phyloP scores from a whole-genome alignment of 2,888 invertebrate species.

The Drosophila maculinotata region DNA sequence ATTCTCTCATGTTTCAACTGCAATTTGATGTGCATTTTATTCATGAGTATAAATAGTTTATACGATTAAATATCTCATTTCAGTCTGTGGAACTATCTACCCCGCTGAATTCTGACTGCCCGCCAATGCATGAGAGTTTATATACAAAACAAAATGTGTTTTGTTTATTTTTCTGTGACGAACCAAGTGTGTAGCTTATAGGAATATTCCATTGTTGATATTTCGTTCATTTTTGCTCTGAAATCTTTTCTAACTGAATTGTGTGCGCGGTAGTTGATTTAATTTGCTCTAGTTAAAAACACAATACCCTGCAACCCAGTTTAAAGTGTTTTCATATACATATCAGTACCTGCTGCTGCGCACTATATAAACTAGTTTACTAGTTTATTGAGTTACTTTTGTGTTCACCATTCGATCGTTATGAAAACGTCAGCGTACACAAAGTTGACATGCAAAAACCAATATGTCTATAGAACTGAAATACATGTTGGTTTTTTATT shows the following conservation, averaged over 20 bases:
- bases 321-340: too few relatives aligned
- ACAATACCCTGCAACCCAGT: too few relatives aligned
- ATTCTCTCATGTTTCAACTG: background rate
- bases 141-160: slow-evolving; percentile 11
- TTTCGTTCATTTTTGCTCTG: background rate
- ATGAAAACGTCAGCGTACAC: background rate
- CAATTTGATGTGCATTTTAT: slow-evolving; percentile 2
- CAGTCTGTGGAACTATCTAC: background rate
- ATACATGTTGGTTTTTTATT: background rate
- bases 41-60: background rate
- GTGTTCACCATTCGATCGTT: background rate
- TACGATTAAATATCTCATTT: background rate
- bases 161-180: slow-evolving; percentile 10
- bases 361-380: background rate
- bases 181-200: background rate
- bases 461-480: background rate
- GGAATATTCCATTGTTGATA: slow-evolving; percentile 15
- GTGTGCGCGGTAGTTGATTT: background rate
- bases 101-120: too few relatives aligned
- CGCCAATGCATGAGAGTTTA: too few relatives aligned
- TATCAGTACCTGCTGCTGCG: background rate
- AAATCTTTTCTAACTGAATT: background rate
- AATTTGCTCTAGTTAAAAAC: background rate
- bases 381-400: background rate
- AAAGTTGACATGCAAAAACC: background rate